Conservation (phyloP, 2,888 invertebrate genomes). For the Spilarctia lutea region DNA sequence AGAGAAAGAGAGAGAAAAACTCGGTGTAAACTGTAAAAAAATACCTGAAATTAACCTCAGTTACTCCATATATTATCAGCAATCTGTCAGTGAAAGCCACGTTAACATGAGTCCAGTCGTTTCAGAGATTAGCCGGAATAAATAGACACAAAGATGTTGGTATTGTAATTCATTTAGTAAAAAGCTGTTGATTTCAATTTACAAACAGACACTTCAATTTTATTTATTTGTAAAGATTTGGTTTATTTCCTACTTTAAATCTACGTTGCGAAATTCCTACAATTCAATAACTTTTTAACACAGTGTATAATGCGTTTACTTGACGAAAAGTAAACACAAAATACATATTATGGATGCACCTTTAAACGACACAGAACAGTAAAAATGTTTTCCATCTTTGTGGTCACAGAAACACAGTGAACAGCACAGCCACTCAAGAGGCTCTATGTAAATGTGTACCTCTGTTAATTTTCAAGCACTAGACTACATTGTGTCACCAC, state of each 20-base stretch:
- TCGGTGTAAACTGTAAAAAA: too few relatives aligned
- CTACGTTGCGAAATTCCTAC: not conserved
- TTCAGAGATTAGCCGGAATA: too few relatives aligned
- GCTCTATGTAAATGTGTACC: constrained; percentile 57
- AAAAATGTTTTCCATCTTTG: constrained; percentile 38
- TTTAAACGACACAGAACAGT: constrained; percentile 19
- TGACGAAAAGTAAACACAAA: constrained; percentile 30
- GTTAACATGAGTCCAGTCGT: too few relatives aligned
- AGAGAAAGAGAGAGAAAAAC: too few relatives aligned
- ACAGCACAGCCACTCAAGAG: constrained; percentile 36
- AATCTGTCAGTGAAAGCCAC: too few relatives aligned
- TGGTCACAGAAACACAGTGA: constrained; percentile 25
- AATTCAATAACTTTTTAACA: not conserved
- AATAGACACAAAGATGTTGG: too few relatives aligned
- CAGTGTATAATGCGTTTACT: constrained; percentile 17
- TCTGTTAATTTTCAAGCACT: constrained; percentile 69
- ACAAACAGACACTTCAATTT: too few relatives aligned
- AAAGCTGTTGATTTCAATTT: too few relatives aligned
- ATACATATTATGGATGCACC: constrained; percentile 27
- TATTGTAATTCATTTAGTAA: too few relatives aligned
- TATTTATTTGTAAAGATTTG: too few relatives aligned
- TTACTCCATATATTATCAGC: too few relatives aligned
- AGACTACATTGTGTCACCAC: constrained; percentile 68
- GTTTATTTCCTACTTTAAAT: not conserved
- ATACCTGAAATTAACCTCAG: too few relatives aligned